Evolutionary conservation across 2,888 invertebrate species (phyloP).

Genomic region (Pachliopta kotzebuea): DNA sequence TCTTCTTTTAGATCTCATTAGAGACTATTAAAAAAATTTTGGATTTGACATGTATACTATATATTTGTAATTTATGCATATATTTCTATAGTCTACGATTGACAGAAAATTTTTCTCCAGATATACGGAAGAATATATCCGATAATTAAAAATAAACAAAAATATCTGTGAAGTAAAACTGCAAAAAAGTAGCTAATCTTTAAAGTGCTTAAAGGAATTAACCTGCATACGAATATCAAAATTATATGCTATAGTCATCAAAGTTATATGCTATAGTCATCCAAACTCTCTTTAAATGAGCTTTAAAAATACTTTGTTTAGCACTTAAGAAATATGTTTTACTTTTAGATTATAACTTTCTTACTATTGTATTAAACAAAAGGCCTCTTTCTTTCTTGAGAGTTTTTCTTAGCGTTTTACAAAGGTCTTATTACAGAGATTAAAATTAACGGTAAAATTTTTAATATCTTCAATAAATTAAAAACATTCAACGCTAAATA

Average conservation of each 20-base stretch:
- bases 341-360: slow-evolving; percentile 23
- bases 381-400: slow-evolving; percentile 13
- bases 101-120: background rate
- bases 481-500: too few relatives aligned
- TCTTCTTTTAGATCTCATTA: slow-evolving; percentile 21
- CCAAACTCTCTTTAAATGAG: too few relatives aligned
- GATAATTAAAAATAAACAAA: background rate
- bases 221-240: too few relatives aligned
- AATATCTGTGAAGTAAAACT: background rate
- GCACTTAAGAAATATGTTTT: background rate
- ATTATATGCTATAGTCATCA: too few relatives aligned
- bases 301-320: background rate
- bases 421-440: background rate
- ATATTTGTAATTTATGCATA: slow-evolving; percentile 19
- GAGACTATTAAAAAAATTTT: slow-evolving; percentile 16
- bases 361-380: slow-evolving; percentile 23
- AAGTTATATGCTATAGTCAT: too few relatives aligned
- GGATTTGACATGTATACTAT: slow-evolving; percentile 9
- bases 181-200: background rate
- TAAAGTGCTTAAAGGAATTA: too few relatives aligned
- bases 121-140: background rate
- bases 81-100: background rate
- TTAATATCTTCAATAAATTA: background rate
- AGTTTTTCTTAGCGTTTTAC: slow-evolving; percentile 20
- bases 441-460: background rate